These are phyloP conservation scores for Sebastes elongatus DNA, from an alignment of 2,797 vertebrate species.

Conservation along the genomic window DNA sequence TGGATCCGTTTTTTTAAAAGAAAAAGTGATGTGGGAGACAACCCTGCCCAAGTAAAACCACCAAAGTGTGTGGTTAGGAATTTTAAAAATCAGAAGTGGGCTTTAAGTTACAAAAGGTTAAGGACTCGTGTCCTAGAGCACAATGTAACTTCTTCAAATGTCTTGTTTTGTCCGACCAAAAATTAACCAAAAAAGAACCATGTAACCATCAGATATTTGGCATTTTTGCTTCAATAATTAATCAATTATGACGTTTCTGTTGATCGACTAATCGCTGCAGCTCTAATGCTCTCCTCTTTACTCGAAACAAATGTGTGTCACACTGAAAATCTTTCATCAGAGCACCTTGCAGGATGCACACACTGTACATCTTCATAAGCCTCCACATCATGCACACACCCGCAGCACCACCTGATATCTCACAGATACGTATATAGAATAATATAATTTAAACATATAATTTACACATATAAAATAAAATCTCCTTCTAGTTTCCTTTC, in stretches of 20 bases:
- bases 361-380: neutral
- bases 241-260: neutral
- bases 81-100: accelerated
- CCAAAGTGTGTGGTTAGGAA: too few species aligned
- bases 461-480: neutral
- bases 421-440: accelerated
- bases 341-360: neutral
- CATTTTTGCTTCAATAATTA: neutral
- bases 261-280: accelerated
- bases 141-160: neutral
- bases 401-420: neutral
- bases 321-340: neutral
- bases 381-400: neutral
- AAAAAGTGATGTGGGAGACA: too few species aligned
- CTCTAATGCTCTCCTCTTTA: neutral
- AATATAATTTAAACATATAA: neutral
- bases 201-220: neutral
- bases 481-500: neutral
- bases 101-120: too few species aligned
- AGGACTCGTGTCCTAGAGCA: neutral
- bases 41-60: accelerated
- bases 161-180: neutral
- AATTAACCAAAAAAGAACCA: neutral
- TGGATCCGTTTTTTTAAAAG: too few species aligned
- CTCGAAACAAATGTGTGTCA: neutral